Percentiles rank a stretch among this genome's conserved stretches.
These are phyloP conservation scores for Teinopalpus imperialis DNA, from an alignment of 2,888 invertebrate species.

Conservation along the genomic window DNA sequence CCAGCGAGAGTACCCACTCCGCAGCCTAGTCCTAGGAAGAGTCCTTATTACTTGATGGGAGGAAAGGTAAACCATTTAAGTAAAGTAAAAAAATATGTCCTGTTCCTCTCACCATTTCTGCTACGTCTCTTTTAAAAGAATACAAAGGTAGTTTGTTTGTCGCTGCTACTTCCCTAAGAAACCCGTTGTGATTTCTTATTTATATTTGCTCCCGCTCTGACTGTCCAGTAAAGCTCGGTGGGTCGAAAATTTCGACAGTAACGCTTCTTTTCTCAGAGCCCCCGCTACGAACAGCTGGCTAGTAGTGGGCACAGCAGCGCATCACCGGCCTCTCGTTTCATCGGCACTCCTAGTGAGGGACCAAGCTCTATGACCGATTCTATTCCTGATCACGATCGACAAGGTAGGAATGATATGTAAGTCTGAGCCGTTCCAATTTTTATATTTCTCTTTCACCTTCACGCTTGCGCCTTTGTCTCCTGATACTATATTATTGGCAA, in stretches of 20 bases:
- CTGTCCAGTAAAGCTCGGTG: conserved; percentile 7
- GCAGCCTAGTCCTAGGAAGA: conserved; percentile 77
- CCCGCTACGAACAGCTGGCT: conserved; percentile 74
- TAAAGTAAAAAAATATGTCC: conserved; percentile 1
- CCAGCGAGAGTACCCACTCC: conserved; percentile 90
- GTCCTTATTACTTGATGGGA: conserved; percentile 74
- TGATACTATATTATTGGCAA: conserved; percentile 22
- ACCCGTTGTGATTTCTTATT: too few species aligned
- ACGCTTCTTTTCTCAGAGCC: conserved; percentile 55
- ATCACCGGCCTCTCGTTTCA: conserved; percentile 65
- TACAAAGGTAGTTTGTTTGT: neutral
- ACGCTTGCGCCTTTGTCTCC: conserved; percentile 26
- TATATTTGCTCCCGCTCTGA: neutral
- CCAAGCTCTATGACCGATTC: conserved; percentile 68
- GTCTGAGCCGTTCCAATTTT: conserved; percentile 78
- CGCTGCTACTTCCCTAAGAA: neutral
- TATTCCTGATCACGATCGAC: conserved; percentile 70
- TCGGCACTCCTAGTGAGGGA: conserved; percentile 68
- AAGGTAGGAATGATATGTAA: conserved; percentile 83
- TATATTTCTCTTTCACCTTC: conserved; percentile 49
- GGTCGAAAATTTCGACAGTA: conserved; percentile 10
- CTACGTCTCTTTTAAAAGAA: too few species aligned
- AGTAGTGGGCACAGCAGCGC: conserved; percentile 75
- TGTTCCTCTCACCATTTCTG: too few species aligned
- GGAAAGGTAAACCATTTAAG: conserved; percentile 60